These are phyloP conservation scores for Melanerpes formicivorus DNA, from an alignment of 2,113 vertebrate species.

Conservation along the genomic window DNA sequence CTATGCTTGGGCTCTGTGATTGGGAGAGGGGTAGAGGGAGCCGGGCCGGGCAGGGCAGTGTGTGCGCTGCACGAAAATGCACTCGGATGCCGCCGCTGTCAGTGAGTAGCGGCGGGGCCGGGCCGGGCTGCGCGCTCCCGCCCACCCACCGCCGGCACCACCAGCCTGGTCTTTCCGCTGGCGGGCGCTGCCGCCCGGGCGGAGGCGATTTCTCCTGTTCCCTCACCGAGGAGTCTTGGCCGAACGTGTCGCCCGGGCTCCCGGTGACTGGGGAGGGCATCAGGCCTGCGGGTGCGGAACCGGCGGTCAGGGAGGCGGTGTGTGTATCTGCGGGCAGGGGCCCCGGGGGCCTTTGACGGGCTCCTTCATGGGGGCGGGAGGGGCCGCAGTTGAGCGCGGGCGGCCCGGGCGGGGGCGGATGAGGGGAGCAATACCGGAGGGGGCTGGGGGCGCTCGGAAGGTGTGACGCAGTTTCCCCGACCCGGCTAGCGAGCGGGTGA, in stretches of 20 bases:
- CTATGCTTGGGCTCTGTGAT: slow-evolving; percentile 29
- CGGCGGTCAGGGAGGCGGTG: background rate
- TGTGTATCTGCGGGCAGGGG: background rate
- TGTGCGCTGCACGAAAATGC: slow-evolving; percentile 94
- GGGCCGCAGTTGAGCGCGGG: background rate
- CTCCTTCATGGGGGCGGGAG: background rate
- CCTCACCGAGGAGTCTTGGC: background rate
- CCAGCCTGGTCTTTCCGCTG: background rate
- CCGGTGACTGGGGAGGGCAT: background rate
- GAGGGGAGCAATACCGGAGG: background rate
- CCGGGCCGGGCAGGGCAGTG: slow-evolving; percentile 74
- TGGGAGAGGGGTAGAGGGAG: slow-evolving; percentile 67
- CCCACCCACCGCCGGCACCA: background rate
- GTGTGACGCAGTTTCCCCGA: slow-evolving; percentile 46
- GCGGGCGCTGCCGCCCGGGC: background rate
- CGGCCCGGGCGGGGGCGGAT: background rate
- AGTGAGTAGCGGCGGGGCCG: slow-evolving; percentile 85
- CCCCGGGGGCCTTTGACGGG: background rate
- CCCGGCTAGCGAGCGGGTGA: background rate
- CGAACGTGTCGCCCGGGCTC: background rate
- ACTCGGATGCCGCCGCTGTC: slow-evolving; percentile 99
- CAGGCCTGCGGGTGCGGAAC: background rate
- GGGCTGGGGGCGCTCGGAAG: background rate
- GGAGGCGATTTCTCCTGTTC: background rate
- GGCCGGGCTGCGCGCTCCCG: background rate